These are phyloP conservation scores for pig (Sus scrofa) DNA, from an alignment of 2,113 vertebrate genomes.

Conservation along the genomic window DNA sequence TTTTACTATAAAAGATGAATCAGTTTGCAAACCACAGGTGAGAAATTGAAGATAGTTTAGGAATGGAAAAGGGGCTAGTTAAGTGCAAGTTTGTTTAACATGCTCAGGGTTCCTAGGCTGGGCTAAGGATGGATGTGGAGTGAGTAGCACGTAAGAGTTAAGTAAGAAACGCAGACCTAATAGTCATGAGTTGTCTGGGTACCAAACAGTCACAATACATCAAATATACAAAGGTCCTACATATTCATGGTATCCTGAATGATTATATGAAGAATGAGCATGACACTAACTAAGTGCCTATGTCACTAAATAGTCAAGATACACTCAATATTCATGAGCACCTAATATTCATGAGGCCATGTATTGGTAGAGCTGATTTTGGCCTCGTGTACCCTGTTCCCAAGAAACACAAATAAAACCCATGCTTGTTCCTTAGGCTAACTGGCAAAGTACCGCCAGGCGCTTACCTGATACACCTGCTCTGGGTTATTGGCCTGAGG, in stretches of 20 bases:
- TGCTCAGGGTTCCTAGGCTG: not conserved
- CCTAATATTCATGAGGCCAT: too few species aligned
- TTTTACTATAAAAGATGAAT: not conserved
- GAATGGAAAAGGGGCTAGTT: not conserved
- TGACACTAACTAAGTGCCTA: not conserved
- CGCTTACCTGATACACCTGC: too few species aligned
- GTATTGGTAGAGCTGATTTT: not conserved
- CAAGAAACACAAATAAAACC: not conserved
- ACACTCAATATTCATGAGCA: not conserved
- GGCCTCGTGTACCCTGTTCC: not conserved
- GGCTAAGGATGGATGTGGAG: not conserved
- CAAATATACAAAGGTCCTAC: not conserved
- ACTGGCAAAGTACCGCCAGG: not conserved
- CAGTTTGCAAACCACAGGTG: not conserved
- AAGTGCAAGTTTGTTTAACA: not conserved
- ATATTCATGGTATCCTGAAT: not conserved
- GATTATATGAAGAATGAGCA: not conserved
- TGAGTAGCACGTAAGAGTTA: not conserved
- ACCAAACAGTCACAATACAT: too few species aligned
- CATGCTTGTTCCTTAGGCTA: not conserved
- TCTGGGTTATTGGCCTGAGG: too few species aligned
- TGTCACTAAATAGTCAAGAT: not conserved
- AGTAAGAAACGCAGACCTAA: fast-evolving
- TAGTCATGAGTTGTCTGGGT: too few species aligned
- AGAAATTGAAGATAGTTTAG: not conserved